Percentiles rank a stretch among this genome's conserved stretches.
These are phyloP conservation scores for Ceratosolen solmsi DNA, from an alignment of 1,140 invertebrate genomes.

Conservation along the genomic window DNA sequence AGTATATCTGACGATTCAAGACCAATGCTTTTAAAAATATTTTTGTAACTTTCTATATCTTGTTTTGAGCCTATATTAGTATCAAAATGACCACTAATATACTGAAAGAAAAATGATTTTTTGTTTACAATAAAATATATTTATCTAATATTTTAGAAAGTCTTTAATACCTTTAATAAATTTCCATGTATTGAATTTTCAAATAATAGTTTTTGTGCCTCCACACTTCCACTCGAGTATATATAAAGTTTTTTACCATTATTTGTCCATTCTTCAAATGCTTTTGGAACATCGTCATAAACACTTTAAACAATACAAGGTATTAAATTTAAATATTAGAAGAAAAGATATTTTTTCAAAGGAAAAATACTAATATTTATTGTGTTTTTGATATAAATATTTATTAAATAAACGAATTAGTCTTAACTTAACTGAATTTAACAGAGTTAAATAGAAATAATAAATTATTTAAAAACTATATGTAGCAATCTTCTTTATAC, in stretches of 20 bases:
- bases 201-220: conserved; percentile 93
- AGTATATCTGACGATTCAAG: conserved; percentile 79
- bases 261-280: conserved; percentile 82
- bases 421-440: too few relatives aligned
- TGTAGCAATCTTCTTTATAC: too few relatives aligned
- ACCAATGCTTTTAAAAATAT: conserved; percentile 82
- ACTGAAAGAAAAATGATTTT: conserved; percentile 67
- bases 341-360: too few relatives aligned
- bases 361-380: too few relatives aligned
- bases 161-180: conserved; percentile 76
- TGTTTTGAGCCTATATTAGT: conserved; percentile 87
- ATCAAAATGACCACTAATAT: conserved; percentile 89
- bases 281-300: conserved; percentile 86
- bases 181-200: conserved; percentile 84
- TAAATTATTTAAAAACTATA: too few relatives aligned
- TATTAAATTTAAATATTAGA: not conserved
- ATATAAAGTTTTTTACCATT: conserved; percentile 83
- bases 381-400: too few relatives aligned
- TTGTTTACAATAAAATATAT: conserved; percentile 10
- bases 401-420: too few relatives aligned
- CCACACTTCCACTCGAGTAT: conserved; percentile 93
- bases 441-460: too few relatives aligned
- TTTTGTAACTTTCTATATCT: conserved; percentile 81
- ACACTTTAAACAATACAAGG: conserved; percentile 77
- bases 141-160: conserved; percentile 7